A percentile compares a stretch with the other conserved stretches of the same genome.
Conservation (phyloP, 2,888 invertebrate genomes). For the Drosophila percnosoma region DNA sequence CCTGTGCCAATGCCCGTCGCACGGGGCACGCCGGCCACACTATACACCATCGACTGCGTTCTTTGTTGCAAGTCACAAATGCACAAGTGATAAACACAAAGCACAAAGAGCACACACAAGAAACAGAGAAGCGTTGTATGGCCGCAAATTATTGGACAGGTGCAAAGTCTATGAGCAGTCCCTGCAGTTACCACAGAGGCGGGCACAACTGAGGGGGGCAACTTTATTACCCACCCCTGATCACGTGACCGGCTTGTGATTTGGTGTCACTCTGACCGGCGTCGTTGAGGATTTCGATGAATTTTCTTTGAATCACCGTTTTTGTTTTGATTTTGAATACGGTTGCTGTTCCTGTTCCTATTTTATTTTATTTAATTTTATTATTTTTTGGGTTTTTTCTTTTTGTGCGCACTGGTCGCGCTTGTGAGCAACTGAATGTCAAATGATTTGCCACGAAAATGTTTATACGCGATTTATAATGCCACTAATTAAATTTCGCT, state of each 20-base stretch:
- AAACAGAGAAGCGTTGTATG: slow-evolving; percentile 23
- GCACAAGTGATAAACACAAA: slow-evolving; percentile 58
- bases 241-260: slow-evolving; percentile 69
- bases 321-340: slow-evolving; percentile 38
- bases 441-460: slow-evolving; percentile 71
- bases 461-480: slow-evolving; percentile 77
- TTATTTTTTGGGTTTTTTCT: not conserved
- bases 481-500: slow-evolving; percentile 72
- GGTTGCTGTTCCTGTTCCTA: slow-evolving; percentile 8
- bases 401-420: slow-evolving; percentile 45
- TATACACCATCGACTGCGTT: not conserved
- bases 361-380: slow-evolving; percentile 19
- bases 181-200: not conserved
- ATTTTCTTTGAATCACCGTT: slow-evolving; percentile 21
- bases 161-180: slow-evolving; percentile 4
- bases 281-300: slow-evolving; percentile 31
- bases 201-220: not conserved
- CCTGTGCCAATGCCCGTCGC: slow-evolving; percentile 74
- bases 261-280: slow-evolving; percentile 57
- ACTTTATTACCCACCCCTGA: slow-evolving; percentile 16
- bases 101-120: slow-evolving; percentile 38
- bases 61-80: slow-evolving; percentile 37
- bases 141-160: slow-evolving; percentile 33
- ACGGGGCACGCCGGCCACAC: slow-evolving; percentile 47
- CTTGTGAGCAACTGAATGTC: slow-evolving; percentile 64